Base-by-base conservation (phyloP, 2,888 invertebrate genomes). In the Drosophila austrosaltans region DNA sequence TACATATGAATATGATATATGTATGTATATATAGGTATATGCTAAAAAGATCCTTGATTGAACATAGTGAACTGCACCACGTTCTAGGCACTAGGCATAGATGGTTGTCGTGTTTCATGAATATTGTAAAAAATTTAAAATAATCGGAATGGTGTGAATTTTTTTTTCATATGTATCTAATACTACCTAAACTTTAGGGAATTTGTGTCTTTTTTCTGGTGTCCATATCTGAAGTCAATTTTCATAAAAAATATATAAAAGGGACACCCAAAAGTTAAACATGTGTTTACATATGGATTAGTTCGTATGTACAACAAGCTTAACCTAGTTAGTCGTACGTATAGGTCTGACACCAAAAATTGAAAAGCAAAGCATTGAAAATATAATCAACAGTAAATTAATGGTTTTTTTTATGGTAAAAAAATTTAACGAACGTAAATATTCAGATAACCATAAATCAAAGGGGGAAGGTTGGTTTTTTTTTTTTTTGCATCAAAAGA, bases 191-290 rank as follows among this genome's bases (percentile, higher is more conserved):
- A 69, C 70, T 44, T 77, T 74, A 87, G 84, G 78, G 61, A 62
- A 84, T 75, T 77, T 70, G 78, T 78, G 83, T 78, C 22, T 48
- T 44, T 44, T 44, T 48, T 48, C 22, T 22, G 68, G 69, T 79
- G 85, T 84, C 81, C 53, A 81, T 82, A 75, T 82, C 77, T 77
- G 81, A 48, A 3, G 82, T 82, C 82, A 82, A 82, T 82, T 82
- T 87, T 81, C n/a, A 20, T 20, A 40, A 62, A 20, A 59, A 48
- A 48, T 1, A 28, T 42, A 66, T 7, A 44, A 44, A 25, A 58
- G 10, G 5, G 42, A 32, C 56, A 40, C 12, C 32, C 62, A 48
- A 12, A 16, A 25, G 48, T 25, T 48, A 16, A 25, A 25, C 48
- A 48, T 25, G 48, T 48, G 25, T 48, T 25, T 12, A 10, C 25